Base-by-base conservation (phyloP, 2,797 vertebrate species). In the Pipistrellus pygmaeus region DNA sequence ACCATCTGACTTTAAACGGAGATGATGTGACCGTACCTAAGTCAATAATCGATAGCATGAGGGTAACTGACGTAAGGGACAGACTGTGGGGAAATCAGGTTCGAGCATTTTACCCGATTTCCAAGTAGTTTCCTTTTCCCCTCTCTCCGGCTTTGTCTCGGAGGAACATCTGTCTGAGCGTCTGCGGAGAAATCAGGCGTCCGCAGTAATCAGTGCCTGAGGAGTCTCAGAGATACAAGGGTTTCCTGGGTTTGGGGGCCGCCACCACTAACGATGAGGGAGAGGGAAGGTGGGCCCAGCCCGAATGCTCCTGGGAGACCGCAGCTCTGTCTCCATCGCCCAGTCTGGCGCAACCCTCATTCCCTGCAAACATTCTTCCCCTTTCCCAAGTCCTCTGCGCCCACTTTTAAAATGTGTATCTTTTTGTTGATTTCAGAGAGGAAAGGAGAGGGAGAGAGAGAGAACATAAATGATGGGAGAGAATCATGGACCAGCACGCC, bases 71-170 rank as follows among this genome's bases (percentile, higher is more conserved):
- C 13, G 84, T 85, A 66, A 95, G 62, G 72, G 51, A 80, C 0
- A 62, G 68, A 57, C 11, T 44, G 15, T 30, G n/a, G 62, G 57
- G 88, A 93, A 95, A 84, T 72, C 27, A 68, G 55, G 2, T 80
- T 69, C 76, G 60, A 88, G 10, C 27, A 89, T 44, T 87, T 88
- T 73, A 21, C n/a, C 53, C 68, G 53, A 66, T 76, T 94, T 85
- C 12, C 13, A 17, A 72, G 41, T 10, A 75, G 71, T 76, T 72
- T 84, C 35, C 76, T 68, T 85, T 62, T 72, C 7, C 13, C 73
- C 80, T 82, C 1, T 3, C 55, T 85, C 12, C 27, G 32, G 12
- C 10, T 17, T 46, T 32, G 9, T 25, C 15, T 84, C 62, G 15
- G 76, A 27, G 75, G 46, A 71, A 5, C 53, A n/a, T 84, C 17